Base-by-base conservation (phyloP, 2,888 invertebrate genomes). In the Agapostemon virescens region DNA sequence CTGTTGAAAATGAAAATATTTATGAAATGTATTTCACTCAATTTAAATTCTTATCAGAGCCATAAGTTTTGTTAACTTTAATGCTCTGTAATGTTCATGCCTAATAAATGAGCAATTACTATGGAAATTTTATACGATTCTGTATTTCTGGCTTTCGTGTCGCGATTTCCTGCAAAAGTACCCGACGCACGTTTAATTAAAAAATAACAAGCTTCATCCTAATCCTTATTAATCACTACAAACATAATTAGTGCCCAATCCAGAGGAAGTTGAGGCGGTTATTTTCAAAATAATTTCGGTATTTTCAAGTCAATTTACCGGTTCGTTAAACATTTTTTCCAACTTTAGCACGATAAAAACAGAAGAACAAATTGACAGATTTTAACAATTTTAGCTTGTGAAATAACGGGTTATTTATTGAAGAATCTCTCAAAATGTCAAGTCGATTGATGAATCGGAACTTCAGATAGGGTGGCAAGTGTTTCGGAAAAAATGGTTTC, bases 111-210 rank as follows among this genome's bases (percentile, higher is more conserved):
- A n/a, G 33, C 33, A 33, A 63, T 33, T 33, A 36, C 20, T 36
- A 33, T 36, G 61, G 33, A 63, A 33, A 63, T 63, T 63, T 58
- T 63, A 36, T 63, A 63, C 33, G 9, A 61, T 20, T 11, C n/a
- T 20, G 4, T n/a, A n/a, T 36, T 63, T 63, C 33, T 20, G 20
- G 61, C 20, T 33, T 63, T 63, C n/a, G 11, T 20, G n/a, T 36
- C 30, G 33, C 33, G 9, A 63, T 63, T 36, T 63, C 33, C 36
- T 63, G 4, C 5, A 11, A 61, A 11, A n/a, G 61, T 33, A 20
- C 36, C 7, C 5, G 36, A 61, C 61, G 20, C 30, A 3, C 30
- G 30, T 58, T 30, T 61, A 20, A 61, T 33, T 3, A 11, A 33
- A 36, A 36, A 36, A 63, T 36, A 63, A 33, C 33, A 63, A 3